phyloP scores from a whole-genome alignment of 2,888 invertebrate genomes.

The Macrosiphum euphorbiae region DNA sequence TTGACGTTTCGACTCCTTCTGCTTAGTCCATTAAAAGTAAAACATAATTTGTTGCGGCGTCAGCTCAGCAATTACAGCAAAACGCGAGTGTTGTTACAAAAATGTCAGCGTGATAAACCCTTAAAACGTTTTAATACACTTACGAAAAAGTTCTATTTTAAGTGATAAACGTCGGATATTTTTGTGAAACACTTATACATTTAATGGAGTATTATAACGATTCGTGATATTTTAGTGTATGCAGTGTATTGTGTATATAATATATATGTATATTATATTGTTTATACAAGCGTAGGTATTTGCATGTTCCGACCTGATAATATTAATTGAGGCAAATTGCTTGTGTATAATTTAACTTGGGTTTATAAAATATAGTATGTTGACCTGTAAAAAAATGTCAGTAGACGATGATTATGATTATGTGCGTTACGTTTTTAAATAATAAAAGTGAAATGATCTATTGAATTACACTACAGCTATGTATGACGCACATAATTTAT shows the following conservation, averaged over 20 bases:
- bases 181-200: not conserved
- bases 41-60: not conserved
- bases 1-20: not conserved
- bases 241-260: not conserved
- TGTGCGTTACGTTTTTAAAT: not conserved
- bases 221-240: not conserved
- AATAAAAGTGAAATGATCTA: not conserved
- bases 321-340: not conserved
- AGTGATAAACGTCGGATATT: not conserved
- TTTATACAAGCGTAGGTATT: not conserved
- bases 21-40: not conserved
- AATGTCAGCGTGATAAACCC: not conserved
- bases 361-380: not conserved
- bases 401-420: not conserved
- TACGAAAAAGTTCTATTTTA: not conserved
- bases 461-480: not conserved
- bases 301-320: slow-evolving; percentile 15
- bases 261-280: too few relatives aligned
- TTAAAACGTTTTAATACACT: not conserved
- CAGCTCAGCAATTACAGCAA: not conserved
- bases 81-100: not conserved
- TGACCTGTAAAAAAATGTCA: not conserved
- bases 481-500: not conserved
- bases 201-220: not conserved
- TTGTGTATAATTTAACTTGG: not conserved